A percentile compares a stretch with the other conserved stretches of the same genome.
Conservation (phyloP, 2,888 invertebrate species). For the Mycalesis mineus region DNA sequence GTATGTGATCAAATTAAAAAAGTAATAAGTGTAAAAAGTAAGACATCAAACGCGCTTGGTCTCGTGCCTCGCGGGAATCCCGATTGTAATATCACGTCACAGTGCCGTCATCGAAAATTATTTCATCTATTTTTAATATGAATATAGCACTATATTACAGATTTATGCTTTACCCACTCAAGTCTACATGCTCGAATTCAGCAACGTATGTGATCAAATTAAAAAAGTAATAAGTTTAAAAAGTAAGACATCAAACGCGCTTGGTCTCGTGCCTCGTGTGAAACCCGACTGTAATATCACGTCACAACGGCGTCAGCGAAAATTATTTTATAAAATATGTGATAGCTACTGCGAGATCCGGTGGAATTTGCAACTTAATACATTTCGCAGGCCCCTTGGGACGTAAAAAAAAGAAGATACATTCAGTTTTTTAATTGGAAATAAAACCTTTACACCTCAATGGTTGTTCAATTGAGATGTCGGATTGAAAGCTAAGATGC, state of each 20-base stretch:
- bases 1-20: not conserved
- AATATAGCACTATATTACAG: no score
- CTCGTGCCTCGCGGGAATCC: slow-evolving; percentile 6
- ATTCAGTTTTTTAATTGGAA: not conserved
- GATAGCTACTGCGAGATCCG: not conserved
- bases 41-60: not conserved
- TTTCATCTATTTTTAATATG: no score
- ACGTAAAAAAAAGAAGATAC: not conserved
- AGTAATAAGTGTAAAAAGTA: not conserved
- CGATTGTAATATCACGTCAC: slow-evolving; percentile 8
- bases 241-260: slow-evolving; percentile 1
- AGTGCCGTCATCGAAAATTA: slow-evolving; percentile 8
- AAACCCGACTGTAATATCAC: slow-evolving; percentile 4
- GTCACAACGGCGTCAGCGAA: slow-evolving; percentile 8
- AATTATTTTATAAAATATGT: slow-evolving; percentile 5
- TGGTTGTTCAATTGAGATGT: not conserved
- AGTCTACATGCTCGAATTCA: not conserved
- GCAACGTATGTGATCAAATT: not conserved
- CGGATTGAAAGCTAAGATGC: no score
- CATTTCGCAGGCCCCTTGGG: not conserved
- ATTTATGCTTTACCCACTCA: no score
- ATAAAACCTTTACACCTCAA: not conserved
- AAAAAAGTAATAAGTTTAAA: not conserved
- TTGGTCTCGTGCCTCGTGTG: slow-evolving; percentile 5
- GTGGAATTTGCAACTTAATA: slow-evolving; percentile 5